A percentile compares a stretch with the other conserved stretches of the same genome.
Conservation (phyloP, 2,888 invertebrate genomes). For the Nephrotoma flavescens region DNA sequence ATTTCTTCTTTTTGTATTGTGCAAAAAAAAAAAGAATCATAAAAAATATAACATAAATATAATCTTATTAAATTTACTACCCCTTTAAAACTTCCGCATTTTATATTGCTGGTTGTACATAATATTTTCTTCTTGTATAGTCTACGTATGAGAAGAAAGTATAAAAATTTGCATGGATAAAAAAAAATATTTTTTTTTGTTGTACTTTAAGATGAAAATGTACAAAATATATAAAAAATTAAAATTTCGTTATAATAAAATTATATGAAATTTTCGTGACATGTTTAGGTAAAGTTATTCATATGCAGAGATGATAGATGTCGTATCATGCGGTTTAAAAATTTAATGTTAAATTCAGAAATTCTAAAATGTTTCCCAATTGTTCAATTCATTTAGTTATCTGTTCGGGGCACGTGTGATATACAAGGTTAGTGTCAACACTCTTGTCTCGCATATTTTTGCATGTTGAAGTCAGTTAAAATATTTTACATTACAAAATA, state of each 20-base stretch:
- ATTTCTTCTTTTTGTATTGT: no score
- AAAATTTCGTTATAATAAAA: neutral
- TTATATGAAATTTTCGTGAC: neutral
- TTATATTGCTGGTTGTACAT: neutral
- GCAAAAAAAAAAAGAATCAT: neutral
- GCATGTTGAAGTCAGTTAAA: no score
- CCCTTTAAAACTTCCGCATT: neutral
- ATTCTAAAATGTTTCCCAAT: neutral
- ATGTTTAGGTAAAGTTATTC: neutral
- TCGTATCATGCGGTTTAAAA: neutral
- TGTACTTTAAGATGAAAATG: neutral
- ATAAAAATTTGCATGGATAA: neutral
- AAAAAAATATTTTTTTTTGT: neutral
- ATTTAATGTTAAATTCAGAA: neutral
- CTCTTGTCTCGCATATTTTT: no score
- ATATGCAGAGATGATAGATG: neutral
- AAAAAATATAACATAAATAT: neutral
- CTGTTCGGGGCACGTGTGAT: neutral
- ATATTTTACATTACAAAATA: no score
- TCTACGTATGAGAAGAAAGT: neutral
- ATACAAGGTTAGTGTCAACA: neutral
- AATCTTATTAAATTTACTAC: neutral
- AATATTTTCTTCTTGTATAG: neutral
- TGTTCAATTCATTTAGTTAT: neutral
- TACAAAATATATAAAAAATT: neutral